Conservation (phyloP, 2,113 vertebrate genomes). For the Sclerurus mexicanus region DNA sequence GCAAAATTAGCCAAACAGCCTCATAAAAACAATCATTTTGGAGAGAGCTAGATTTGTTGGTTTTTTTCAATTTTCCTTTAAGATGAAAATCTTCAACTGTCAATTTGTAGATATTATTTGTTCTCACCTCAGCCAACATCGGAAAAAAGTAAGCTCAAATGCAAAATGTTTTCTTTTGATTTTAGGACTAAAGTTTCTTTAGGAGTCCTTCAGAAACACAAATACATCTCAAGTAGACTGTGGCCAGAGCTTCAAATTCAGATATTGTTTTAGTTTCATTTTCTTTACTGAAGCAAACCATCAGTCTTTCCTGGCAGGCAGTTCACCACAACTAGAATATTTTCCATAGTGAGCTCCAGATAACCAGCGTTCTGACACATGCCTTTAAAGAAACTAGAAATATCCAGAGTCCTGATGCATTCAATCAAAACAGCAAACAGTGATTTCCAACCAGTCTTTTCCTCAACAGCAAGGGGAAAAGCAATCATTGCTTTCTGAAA, state of each 20-base stretch:
- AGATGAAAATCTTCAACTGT: neutral
- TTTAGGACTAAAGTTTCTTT: constrained; percentile 4
- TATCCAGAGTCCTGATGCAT: neutral
- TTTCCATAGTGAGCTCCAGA: neutral
- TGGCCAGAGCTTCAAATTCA: neutral
- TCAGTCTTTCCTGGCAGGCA: constrained; percentile 18
- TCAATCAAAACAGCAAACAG: constrained; percentile 9
- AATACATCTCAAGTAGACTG: neutral
- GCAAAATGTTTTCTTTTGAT: neutral
- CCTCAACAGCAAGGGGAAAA: neutral
- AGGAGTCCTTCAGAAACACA: constrained; percentile 3
- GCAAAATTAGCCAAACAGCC: neutral
- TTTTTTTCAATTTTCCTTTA: neutral
- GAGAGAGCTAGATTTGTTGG: neutral
- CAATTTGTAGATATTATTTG: neutral
- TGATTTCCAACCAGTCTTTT: neutral
- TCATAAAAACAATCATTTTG: neutral
- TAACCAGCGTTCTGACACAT: neutral
- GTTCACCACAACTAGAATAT: neutral
- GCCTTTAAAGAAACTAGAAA: constrained; percentile 2
- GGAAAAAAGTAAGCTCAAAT: neutral
- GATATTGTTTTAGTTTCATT: constrained; percentile 26
- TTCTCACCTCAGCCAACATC: neutral
- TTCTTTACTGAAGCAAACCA: constrained; percentile 7
- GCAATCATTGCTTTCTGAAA: constrained; percentile 30